phyloP scores from a whole-genome alignment of 37 sponge, comb jelly and placozoan genomes.

The Chondrosia reniformis region DNA sequence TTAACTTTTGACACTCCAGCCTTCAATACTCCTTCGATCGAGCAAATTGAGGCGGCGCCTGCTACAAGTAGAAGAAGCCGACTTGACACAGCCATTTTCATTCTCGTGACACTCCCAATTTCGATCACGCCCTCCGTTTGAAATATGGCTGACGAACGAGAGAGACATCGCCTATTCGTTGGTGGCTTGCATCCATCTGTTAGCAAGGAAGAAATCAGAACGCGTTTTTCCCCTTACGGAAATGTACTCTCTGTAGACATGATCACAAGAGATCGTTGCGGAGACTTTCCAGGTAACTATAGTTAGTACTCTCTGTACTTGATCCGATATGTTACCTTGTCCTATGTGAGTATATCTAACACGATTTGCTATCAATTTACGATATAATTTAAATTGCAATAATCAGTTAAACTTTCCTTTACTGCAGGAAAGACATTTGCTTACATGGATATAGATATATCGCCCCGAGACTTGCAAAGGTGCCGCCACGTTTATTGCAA shows the following conservation, averaged over 20 bases:
- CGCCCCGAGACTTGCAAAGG: conserved; percentile 6
- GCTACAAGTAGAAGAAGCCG: not conserved
- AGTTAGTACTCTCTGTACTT: not conserved
- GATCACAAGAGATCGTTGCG: not conserved
- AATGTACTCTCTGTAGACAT: conserved; percentile 21
- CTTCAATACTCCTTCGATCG: not conserved
- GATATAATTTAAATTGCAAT: too few species aligned
- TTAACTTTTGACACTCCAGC: conserved; percentile 48
- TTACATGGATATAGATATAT: conserved; percentile 18
- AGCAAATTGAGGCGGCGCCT: not conserved
- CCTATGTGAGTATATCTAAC: too few species aligned
- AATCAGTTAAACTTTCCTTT: not conserved
- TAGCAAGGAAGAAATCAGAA: conserved; percentile 21
- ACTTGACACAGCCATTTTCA: too few species aligned
- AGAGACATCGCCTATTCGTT: conserved; percentile 16
- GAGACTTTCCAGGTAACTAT: not conserved
- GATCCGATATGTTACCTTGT: too few species aligned
- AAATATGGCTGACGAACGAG: not conserved
- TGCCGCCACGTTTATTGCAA: conserved; percentile 25
- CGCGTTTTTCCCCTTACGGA: conserved; percentile 21
- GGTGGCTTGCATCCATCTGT: conserved; percentile 18
- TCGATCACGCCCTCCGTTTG: not conserved
- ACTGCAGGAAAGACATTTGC: conserved; percentile 27
- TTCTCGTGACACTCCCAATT: not conserved
- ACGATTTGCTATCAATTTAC: too few species aligned